Percentiles rank a stretch among this genome's conserved stretches.
These are phyloP conservation scores for Halcyon malimbica DNA, from an alignment of 2,113 vertebrate genomes.

Conservation along the genomic window DNA sequence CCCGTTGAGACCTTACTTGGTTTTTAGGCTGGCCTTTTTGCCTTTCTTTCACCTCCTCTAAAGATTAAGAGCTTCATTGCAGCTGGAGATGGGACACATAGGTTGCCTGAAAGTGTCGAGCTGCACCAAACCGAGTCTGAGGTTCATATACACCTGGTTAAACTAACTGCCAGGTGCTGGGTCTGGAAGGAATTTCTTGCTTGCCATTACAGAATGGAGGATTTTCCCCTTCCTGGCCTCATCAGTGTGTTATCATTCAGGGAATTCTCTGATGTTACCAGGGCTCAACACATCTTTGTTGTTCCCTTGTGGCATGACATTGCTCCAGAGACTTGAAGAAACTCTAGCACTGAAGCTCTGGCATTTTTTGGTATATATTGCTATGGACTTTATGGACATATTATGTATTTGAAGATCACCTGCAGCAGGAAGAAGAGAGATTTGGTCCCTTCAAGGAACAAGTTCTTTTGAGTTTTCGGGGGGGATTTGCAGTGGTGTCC, in stretches of 20 bases:
- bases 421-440: neutral
- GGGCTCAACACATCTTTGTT: neutral
- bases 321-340: neutral
- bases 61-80: constrained; percentile 12
- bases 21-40: neutral
- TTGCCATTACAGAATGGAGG: neutral
- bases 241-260: neutral
- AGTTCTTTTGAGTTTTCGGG: neutral
- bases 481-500: neutral
- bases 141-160: neutral
- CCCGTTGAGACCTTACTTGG: constrained; percentile 6
- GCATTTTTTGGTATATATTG: neutral
- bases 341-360: neutral
- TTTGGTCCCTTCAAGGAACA: neutral
- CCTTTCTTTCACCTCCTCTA: constrained; percentile 25
- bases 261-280: neutral
- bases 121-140: neutral
- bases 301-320: neutral
- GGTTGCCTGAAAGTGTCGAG: neutral
- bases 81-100: constrained; percentile 5
- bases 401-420: neutral
- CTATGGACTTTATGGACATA: neutral
- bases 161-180: neutral
- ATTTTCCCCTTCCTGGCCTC: neutral
- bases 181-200: neutral